Evolutionary conservation across 2,113 vertebrate genomes (phyloP).

Genomic region (Setophaga petechia): DNA sequence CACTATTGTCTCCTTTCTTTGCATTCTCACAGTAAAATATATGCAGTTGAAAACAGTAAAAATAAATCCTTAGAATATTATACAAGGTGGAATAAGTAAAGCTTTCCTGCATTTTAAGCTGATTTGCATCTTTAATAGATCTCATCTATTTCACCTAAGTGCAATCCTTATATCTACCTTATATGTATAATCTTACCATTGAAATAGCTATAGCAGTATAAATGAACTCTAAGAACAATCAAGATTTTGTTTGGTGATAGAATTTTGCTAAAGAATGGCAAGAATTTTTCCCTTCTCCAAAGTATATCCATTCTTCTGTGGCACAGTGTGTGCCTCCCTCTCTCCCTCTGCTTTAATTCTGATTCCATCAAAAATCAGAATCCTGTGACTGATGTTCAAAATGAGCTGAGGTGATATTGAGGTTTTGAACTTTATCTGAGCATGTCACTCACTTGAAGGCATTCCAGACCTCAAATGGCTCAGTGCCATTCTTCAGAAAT

Average conservation of each 20-base stretch:
- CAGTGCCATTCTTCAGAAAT: slow-evolving; percentile 60
- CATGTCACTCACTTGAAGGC: slow-evolving; percentile 65
- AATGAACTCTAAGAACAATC: neutral
- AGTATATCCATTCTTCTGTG: neutral
- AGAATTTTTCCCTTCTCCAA: neutral
- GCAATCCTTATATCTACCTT: neutral
- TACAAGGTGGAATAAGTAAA: neutral
- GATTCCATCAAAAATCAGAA: slow-evolving; percentile 58
- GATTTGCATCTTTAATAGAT: neutral
- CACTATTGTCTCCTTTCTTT: neutral
- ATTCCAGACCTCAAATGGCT: slow-evolving; percentile 60
- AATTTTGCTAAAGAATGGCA: neutral
- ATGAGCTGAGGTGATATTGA: slow-evolving; percentile 66
- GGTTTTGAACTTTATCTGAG: slow-evolving; percentile 68
- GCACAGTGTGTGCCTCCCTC: neutral
- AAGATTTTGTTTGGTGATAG: neutral
- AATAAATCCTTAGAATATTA: neutral
- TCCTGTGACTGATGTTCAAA: slow-evolving; percentile 63
- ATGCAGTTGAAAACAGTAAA: neutral
- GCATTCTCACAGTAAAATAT: neutral
- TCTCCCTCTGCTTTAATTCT: slow-evolving; percentile 42
- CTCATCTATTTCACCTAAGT: neutral
- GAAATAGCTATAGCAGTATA: neutral
- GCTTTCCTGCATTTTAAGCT: neutral
- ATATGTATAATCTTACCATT: neutral